Base-by-base conservation (phyloP, 2,888 invertebrate genomes). In the Ceriagrion tenellum region DNA sequence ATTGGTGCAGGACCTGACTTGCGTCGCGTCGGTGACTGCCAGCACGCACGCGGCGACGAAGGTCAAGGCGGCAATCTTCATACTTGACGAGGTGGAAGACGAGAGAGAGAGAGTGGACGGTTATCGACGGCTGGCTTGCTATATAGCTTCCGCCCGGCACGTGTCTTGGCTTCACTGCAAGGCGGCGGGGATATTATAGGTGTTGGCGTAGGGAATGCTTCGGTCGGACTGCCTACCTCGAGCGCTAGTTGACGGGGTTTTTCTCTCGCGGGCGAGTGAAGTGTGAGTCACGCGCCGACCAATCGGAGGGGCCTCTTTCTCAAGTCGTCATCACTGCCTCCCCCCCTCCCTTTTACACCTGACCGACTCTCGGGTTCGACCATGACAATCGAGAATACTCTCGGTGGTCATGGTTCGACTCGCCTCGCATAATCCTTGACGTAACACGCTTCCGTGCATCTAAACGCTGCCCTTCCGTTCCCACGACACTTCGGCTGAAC, bases 1-100 rank as follows among this genome's bases (percentile, higher is more conserved):
- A 81, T 81, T 81, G 35, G 13, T 81, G 81, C 81, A 81, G 81
- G 81, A 81, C 10, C 81, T 6, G 81, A 81, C 81, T 81, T 81
- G 81, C 30, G 81, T 81, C 8, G 81, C 81, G 3, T 81, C 35
- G 81, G 13, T 18, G 35, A 81, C 30, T 6, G 81, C 81, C 30
- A 81, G 16, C 35, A 35, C 6, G 35, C 81, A 81, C 35, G 35
- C 10, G 1, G 81, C 81, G 81, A 35, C 16, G 81, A 18, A 13
- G 30, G n/a, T 30, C 1, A n/a, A n/a, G 81, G n/a, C 35, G 13
- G 16, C 35, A 35, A n/a, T 81, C 81, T 81, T 81, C 81, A 81
- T 81, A 0, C 18, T 81, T 13, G n/a, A 1, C 30, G 13, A 13
- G 81, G 30, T 13, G 35, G 81, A 26, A 12, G 26, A 20, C 4